Evolutionary conservation across 2,113 vertebrate species (phyloP).

Genomic region (Corythoichthys haematopterus): DNA sequence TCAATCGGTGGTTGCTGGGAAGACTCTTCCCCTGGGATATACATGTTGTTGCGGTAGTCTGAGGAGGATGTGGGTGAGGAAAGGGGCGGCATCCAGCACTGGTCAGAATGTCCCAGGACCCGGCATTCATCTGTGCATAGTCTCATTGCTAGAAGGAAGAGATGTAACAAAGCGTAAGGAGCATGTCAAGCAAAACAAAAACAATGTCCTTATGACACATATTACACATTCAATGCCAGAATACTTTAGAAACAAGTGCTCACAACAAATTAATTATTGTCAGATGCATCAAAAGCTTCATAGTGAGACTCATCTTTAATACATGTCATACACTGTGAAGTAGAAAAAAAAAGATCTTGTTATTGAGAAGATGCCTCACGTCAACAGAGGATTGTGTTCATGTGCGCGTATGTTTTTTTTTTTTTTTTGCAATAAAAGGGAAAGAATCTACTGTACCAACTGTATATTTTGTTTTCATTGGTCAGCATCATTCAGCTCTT

Average conservation of each 20-base stretch:
- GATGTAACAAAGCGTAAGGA: conserved; percentile 2
- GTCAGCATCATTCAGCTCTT: no score
- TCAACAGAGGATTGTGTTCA: conserved; percentile 9
- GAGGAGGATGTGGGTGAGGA: conserved; percentile 79
- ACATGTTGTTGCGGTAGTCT: conserved; percentile 93
- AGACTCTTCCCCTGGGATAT: conserved; percentile 89
- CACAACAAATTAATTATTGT: conserved; percentile 8
- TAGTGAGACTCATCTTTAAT: conserved; percentile 9
- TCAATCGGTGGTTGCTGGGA: conserved; percentile 71
- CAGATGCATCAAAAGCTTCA: background rate
- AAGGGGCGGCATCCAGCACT: conserved; percentile 97
- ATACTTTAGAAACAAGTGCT: background rate
- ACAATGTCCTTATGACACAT: background rate
- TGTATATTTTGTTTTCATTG: no score
- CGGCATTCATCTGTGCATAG: conserved; percentile 95
- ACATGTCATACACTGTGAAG: background rate
- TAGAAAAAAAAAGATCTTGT: background rate
- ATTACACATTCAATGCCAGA: background rate
- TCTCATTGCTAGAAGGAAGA: conserved; percentile 78
- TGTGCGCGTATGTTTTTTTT: background rate
- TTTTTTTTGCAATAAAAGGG: conserved; percentile 5
- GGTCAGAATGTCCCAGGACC: conserved; percentile 93
- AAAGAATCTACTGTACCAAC: background rate
- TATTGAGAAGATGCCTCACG: background rate
- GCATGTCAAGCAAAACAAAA: conserved; percentile 1